phyloP scores from a whole-genome alignment of 2,888 invertebrate genomes.

The Baronia brevicornis region DNA sequence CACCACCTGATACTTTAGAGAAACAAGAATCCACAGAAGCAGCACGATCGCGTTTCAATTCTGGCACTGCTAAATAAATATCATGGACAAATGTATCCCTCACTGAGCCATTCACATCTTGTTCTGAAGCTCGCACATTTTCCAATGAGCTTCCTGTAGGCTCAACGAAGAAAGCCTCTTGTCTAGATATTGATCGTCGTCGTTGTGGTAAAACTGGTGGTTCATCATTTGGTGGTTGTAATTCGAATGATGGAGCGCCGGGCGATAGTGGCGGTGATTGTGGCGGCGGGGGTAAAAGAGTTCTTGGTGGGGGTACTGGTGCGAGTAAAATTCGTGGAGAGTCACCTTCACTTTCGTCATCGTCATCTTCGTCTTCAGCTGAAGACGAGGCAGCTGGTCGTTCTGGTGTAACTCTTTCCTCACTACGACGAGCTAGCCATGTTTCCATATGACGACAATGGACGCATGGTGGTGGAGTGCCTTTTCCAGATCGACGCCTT shows the following conservation, averaged over 20 bases:
- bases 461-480: slow-evolving; percentile 82
- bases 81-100: slow-evolving; percentile 77
- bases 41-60: slow-evolving; percentile 88
- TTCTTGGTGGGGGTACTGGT: slow-evolving; percentile 57
- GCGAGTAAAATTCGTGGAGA: slow-evolving; percentile 80
- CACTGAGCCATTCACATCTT: slow-evolving; percentile 42
- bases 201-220: slow-evolving; percentile 67
- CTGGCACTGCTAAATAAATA: slow-evolving; percentile 87
- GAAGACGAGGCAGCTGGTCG: slow-evolving; percentile 51
- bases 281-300: slow-evolving; percentile 41
- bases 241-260: slow-evolving; percentile 74
- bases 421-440: slow-evolving; percentile 75
- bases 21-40: slow-evolving; percentile 93
- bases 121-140: slow-evolving; percentile 77
- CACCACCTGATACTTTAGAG: slow-evolving; percentile 82
- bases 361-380: slow-evolving; percentile 67
- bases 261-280: slow-evolving; percentile 72
- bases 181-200: slow-evolving; percentile 85
- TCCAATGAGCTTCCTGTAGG: slow-evolving; percentile 83
- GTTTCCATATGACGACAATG: slow-evolving; percentile 87
- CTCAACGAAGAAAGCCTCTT: slow-evolving; percentile 88
- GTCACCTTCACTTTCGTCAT: slow-evolving; percentile 64
- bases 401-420: slow-evolving; percentile 57
- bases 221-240: slow-evolving; percentile 69
- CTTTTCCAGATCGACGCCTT: slow-evolving; percentile 78